Base-by-base conservation (phyloP, 2,113 vertebrate species). In the Sapayoa aenigma region DNA sequence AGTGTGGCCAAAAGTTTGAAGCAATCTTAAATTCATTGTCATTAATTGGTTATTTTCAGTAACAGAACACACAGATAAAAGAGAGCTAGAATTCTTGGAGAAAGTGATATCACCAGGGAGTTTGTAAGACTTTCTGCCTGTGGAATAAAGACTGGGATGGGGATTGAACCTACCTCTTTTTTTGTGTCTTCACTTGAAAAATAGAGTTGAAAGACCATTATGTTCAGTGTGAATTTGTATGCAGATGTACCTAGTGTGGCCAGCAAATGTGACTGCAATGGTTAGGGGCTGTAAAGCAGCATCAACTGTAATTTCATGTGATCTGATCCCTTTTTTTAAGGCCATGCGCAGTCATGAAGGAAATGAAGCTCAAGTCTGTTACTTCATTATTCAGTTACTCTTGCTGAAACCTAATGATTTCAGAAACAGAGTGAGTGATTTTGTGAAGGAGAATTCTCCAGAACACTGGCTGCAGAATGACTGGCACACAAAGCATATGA, bases 391-490 rank as follows among this genome's bases (percentile, higher is more conserved):
- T 96, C 99, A 99, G 33, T 98, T 99, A 88, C 98, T 99, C 41
- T 97, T 99, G 78, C 98, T 99, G 84, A 99, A 99, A 96, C 99
- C 99, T 68, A 99, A 99, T 35, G 99, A 99, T 98, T 99, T 99
- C 97, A 98, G 99, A 97, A 99, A 99, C 96, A 96, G 99, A 90
- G 99, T 99, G 72, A 99, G 98, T 90, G 99, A 99, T 83, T 99
- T 99, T 94, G 99, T 99, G 84, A 99, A 99, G 94, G 99, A 99
- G 96, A 99, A 99, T 83, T 99, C 99, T 35, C 99, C 99, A 0
- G 99, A 99, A 90, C 99, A 99, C 97, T 99, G 99, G 99, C 98
- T 99, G 41, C 99, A 99, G 98, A 99, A 99, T 27, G 99, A 99
- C 97, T 99, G 99, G 99, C 99, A 99, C 96, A 99, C 98, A 80